Evolutionary conservation across 2,888 invertebrate species (phyloP).

Genomic region (Ophion slaviceki): DNA sequence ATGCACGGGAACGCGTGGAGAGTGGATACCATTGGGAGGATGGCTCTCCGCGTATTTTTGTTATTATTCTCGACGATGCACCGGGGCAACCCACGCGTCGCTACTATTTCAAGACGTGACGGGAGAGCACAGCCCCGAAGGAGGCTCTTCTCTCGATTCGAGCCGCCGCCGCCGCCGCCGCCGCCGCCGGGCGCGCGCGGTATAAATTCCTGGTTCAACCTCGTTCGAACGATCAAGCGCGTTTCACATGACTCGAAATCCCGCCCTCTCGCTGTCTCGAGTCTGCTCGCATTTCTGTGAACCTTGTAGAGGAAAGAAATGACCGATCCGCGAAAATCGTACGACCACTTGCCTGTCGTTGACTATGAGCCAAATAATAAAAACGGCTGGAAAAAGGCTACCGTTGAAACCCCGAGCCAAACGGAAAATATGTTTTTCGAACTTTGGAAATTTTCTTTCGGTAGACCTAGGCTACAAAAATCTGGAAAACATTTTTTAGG

Average conservation of each 20-base stretch:
- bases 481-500: too few relatives aligned
- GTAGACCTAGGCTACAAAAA: too few relatives aligned
- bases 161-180: background rate
- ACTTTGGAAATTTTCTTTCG: too few relatives aligned
- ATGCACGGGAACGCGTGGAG: slow-evolving; percentile 9
- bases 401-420: too few relatives aligned
- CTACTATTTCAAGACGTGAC: slow-evolving; percentile 80
- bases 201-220: slow-evolving; percentile 16
- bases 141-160: slow-evolving; percentile 21
- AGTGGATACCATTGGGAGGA: background rate
- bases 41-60: slow-evolving; percentile 58
- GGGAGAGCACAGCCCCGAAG: slow-evolving; percentile 53
- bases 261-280: background rate
- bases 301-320: too few relatives aligned
- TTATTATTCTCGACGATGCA: slow-evolving; percentile 71
- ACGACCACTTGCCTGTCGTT: too few relatives aligned
- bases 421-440: too few relatives aligned
- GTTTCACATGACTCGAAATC: slow-evolving; percentile 15
- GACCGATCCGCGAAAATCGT: too few relatives aligned
- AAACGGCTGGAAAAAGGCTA: too few relatives aligned
- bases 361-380: too few relatives aligned
- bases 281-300: background rate
- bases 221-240: background rate
- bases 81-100: slow-evolving; percentile 80
- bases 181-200: background rate